phyloP scores from a whole-genome alignment of 2,113 vertebrate species.

The Rallus limicola region DNA sequence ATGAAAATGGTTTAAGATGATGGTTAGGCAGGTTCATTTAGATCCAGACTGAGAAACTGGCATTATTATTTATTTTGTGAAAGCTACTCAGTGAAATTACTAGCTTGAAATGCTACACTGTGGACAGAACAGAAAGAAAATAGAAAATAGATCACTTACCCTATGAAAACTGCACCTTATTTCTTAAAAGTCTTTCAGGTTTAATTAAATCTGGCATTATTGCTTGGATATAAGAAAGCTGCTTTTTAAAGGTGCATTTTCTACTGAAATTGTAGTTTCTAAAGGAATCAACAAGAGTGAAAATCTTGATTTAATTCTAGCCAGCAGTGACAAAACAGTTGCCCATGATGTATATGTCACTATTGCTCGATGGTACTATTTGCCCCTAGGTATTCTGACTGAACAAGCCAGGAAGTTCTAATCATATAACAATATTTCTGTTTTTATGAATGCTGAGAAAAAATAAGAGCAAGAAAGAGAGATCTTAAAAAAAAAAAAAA shows the following conservation, averaged over 20 bases:
- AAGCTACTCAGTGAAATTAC: neutral
- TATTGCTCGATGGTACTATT: neutral
- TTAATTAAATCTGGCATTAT: conserved; percentile 3
- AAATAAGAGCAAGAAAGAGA: neutral
- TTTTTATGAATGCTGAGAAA: neutral
- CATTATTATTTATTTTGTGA: neutral
- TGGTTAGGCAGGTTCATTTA: neutral
- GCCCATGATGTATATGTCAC: neutral
- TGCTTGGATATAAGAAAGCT: neutral
- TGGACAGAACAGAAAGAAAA: neutral
- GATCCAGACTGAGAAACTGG: neutral
- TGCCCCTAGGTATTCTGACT: neutral
- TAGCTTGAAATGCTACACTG: neutral
- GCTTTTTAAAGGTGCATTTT: neutral
- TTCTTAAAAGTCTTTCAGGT: neutral
- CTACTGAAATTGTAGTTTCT: neutral
- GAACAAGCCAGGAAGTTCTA: neutral
- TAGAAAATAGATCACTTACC: neutral
- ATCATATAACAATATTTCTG: neutral
- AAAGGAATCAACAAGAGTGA: neutral
- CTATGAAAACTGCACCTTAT: neutral
- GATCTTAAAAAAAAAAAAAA: conserved; percentile 28
- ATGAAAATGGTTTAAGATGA: neutral
- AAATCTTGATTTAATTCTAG: neutral
- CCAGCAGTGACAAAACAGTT: neutral